Conservation (phyloP, 2,888 invertebrate species). For the Tortrix viridana region DNA sequence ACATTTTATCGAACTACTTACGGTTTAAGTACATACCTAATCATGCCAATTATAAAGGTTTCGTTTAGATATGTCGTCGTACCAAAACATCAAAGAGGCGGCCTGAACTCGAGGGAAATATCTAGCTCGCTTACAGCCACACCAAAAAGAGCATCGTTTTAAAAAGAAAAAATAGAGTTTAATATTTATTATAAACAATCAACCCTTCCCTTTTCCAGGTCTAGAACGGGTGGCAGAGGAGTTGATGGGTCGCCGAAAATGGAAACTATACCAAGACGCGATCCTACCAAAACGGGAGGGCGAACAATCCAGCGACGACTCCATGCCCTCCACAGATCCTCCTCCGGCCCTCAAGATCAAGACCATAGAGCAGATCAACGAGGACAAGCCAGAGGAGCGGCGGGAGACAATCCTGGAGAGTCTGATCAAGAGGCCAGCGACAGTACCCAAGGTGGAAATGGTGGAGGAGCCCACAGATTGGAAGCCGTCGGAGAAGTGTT, state of each 20-base stretch:
- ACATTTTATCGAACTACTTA: too few relatives aligned
- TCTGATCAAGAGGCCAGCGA: slow-evolving; percentile 77
- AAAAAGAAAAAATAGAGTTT: too few relatives aligned
- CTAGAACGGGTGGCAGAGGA: slow-evolving; percentile 98
- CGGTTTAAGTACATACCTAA: too few relatives aligned
- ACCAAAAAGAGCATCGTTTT: too few relatives aligned
- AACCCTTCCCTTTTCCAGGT: slow-evolving; percentile 83
- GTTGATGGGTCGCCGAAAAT: slow-evolving; percentile 98
- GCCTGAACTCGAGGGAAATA: too few relatives aligned
- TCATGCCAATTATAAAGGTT: too few relatives aligned
- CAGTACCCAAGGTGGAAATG: slow-evolving; percentile 73
- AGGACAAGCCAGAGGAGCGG: slow-evolving; percentile 54
- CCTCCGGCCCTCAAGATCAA: slow-evolving; percentile 80
- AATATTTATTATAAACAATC: too few relatives aligned
- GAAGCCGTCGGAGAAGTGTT: slow-evolving; percentile 93
- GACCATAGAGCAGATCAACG: slow-evolving; percentile 82
- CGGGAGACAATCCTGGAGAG: slow-evolving; percentile 83
- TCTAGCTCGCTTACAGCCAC: too few relatives aligned
- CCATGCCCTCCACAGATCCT: slow-evolving; percentile 77
- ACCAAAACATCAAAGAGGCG: too few relatives aligned
- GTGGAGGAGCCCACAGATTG: slow-evolving; percentile 86
- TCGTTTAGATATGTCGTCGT: too few relatives aligned
- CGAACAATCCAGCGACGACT: slow-evolving; percentile 75
- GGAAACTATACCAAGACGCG: slow-evolving; percentile 96
- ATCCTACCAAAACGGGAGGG: slow-evolving; percentile 79